Percentiles rank a stretch among this genome's conserved stretches.
phyloP scores from a whole-genome alignment of 2,113 vertebrate species.

The Mus pahari region DNA sequence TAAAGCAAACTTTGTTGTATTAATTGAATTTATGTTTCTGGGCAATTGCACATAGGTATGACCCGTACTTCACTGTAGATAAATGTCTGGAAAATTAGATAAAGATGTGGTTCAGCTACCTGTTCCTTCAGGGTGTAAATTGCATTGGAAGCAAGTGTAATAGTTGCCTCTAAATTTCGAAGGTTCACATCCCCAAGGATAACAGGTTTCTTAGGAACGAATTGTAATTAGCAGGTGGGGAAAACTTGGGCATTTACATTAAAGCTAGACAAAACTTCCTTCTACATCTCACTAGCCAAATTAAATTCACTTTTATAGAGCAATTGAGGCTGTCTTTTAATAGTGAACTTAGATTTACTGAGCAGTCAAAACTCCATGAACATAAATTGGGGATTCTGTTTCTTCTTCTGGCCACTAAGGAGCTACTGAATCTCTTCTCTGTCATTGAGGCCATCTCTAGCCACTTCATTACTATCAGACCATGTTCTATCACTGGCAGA shows the following conservation, averaged over 20 bases:
- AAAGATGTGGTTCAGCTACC: neutral
- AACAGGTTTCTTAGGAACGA: neutral
- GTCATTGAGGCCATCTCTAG: neutral
- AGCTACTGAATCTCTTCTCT: neutral
- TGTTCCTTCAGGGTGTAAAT: neutral
- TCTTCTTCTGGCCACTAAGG: neutral
- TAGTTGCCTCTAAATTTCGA: neutral
- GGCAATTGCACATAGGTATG: neutral
- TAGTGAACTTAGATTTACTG: neutral
- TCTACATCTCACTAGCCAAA: neutral
- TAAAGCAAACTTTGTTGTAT: neutral
- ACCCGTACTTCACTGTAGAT: neutral
- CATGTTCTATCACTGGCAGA: neutral
- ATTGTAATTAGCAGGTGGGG: neutral
- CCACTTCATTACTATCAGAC: neutral
- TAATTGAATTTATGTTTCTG: neutral
- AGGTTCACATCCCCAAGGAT: neutral
- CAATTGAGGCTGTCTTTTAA: neutral
- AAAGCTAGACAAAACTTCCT: neutral
- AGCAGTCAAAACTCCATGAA: neutral
- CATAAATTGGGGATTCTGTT: neutral
- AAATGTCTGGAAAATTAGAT: neutral
- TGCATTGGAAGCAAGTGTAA: neutral
- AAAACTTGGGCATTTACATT: neutral
- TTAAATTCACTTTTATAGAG: neutral